phyloP scores from a whole-genome alignment of 64 coral and sea anemone genomes.

The Montipora cactus region DNA sequence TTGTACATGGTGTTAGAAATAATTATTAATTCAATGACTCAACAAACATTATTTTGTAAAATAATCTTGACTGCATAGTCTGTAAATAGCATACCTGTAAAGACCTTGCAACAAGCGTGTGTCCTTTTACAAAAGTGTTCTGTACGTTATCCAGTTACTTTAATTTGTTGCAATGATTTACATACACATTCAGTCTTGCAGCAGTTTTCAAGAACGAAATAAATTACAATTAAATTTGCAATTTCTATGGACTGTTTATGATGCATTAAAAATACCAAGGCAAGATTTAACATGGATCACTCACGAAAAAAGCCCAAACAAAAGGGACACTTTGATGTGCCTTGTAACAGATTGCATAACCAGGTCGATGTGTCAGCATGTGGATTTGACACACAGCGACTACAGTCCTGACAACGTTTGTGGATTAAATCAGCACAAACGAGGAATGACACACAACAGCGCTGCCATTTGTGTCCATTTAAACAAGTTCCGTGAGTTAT shows the following conservation, averaged over 20 bases:
- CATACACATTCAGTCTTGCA: too few species aligned
- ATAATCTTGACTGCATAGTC: too few species aligned
- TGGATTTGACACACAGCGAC: constrained; percentile 31
- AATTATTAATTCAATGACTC: too few species aligned
- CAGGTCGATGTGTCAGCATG: neutral
- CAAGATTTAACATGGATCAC: neutral
- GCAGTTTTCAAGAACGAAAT: too few species aligned
- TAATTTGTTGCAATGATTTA: too few species aligned
- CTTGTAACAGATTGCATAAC: neutral
- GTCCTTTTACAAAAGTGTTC: too few species aligned
- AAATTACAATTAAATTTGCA: neutral
- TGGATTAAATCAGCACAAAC: neutral
- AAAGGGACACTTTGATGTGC: constrained; percentile 17
- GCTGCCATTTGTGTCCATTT: constrained; percentile 26
- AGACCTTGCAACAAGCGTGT: too few species aligned
- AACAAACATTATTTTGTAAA: too few species aligned
- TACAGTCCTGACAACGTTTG: constrained; percentile 31
- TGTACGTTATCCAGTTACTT: too few species aligned
- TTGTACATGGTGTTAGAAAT: too few species aligned
- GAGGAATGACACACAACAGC: constrained; percentile 7
- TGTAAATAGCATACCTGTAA: too few species aligned
- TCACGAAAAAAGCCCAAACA: constrained; percentile 19
- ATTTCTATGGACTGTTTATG: neutral
- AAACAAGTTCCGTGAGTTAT: constrained; percentile 9
- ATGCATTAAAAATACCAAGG: too few species aligned